Evolutionary conservation across 2,888 invertebrate genomes (phyloP).

Genomic region (Noctua janthina): DNA sequence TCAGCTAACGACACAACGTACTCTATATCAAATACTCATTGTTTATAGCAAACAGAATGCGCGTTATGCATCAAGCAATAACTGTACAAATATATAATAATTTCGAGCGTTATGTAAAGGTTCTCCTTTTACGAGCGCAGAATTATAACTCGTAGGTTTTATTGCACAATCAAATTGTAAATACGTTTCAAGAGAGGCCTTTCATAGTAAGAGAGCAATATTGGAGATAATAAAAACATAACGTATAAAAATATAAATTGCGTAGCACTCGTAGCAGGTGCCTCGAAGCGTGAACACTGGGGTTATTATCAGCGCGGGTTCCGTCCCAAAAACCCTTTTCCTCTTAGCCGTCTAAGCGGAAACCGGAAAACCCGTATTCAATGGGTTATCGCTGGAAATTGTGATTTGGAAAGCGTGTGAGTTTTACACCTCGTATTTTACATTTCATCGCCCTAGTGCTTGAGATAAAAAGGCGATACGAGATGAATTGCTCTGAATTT

Average conservation of each 20-base stretch:
- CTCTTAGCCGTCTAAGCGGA: conserved; percentile 67
- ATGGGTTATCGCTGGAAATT: conserved; percentile 71
- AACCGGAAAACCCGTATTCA: conserved; percentile 72
- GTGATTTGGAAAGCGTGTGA: conserved; percentile 64
- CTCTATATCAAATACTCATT: conserved; percentile 41
- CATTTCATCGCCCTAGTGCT: conserved; percentile 45
- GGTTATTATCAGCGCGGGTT: conserved; percentile 71
- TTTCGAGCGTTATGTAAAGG: conserved; percentile 35
- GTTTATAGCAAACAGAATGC: conserved; percentile 18
- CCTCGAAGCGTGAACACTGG: conserved; percentile 69
- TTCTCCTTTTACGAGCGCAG: conserved; percentile 44
- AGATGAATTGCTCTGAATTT: conserved; percentile 50
- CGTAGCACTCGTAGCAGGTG: conserved; percentile 73
- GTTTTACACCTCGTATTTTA: conserved; percentile 64
- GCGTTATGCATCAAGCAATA: conserved; percentile 37
- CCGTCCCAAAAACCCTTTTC: conserved; percentile 68
- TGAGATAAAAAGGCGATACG: conserved; percentile 43
- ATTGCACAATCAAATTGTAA: conserved; percentile 44
- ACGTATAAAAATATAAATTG: conserved; percentile 61
- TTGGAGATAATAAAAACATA: conserved; percentile 63
- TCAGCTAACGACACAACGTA: conserved; percentile 58
- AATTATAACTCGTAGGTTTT: conserved; percentile 50
- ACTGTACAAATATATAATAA: conserved; percentile 42
- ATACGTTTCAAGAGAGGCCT: conserved; percentile 49
- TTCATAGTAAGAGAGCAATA: conserved; percentile 51